Percentiles rank a stretch among this genome's conserved stretches.
phyloP scores from a whole-genome alignment of 2,797 vertebrate species.

The Acanthornis magna region DNA sequence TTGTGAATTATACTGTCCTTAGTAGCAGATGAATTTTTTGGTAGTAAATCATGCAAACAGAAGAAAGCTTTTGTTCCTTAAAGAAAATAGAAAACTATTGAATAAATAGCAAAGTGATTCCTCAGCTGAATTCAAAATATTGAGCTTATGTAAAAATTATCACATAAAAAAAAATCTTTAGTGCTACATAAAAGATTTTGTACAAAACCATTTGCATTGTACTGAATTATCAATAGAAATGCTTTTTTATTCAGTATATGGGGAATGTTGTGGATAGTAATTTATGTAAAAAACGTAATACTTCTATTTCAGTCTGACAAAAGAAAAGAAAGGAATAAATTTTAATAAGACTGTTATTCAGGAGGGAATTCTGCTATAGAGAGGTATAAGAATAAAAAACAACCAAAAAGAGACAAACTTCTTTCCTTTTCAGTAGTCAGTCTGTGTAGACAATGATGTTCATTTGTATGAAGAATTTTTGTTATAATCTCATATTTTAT shows the following conservation, averaged over 20 bases:
- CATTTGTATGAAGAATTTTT: neutral
- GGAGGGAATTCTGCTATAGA: neutral
- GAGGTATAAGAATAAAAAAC: neutral
- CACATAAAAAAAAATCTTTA: slow-evolving; percentile 16
- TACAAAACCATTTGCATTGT: neutral
- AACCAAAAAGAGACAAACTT: neutral
- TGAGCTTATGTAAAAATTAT: slow-evolving; percentile 38
- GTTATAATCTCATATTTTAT: neutral
- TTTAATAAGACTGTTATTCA: neutral
- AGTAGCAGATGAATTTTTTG: neutral
- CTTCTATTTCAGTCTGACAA: neutral
- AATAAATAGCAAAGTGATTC: slow-evolving; percentile 27
- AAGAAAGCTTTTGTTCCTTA: slow-evolving; percentile 28
- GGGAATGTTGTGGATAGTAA: neutral
- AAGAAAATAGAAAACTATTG: slow-evolving; percentile 23
- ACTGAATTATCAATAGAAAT: slow-evolving; percentile 2
- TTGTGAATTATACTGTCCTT: neutral
- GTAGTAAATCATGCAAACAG: neutral
- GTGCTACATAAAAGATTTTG: neutral
- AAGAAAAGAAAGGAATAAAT: slow-evolving; percentile 22
- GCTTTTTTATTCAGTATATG: neutral
- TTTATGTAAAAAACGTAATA: neutral
- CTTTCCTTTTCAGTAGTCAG: neutral
- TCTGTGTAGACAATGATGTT: neutral
- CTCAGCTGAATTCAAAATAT: slow-evolving; percentile 56